Conservation (phyloP, 2,113 vertebrate genomes). For the Haplochromis burtoni region DNA sequence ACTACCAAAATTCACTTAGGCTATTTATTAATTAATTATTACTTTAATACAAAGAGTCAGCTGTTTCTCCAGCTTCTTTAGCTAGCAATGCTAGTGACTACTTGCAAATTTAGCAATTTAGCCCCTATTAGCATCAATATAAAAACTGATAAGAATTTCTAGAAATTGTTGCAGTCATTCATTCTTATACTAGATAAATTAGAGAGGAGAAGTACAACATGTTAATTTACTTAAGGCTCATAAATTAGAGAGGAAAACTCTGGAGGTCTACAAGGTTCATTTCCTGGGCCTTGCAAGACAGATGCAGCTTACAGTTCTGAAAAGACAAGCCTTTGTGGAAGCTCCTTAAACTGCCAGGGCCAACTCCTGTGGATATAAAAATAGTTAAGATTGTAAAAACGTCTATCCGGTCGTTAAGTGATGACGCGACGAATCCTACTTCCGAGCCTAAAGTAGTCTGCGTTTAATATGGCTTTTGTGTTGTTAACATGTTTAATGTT, state of each 20-base stretch:
- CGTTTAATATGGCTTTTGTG: neutral
- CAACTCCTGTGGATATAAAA: neutral
- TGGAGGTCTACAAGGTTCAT: neutral
- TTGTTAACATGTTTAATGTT: neutral
- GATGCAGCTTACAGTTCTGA: neutral
- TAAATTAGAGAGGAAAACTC: neutral
- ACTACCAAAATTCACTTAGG: neutral
- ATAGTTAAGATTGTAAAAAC: neutral
- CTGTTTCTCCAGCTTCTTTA: neutral
- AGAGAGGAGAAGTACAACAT: neutral
- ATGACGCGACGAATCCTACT: neutral
- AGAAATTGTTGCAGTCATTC: neutral
- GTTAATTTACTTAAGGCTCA: neutral
- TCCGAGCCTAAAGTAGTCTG: neutral
- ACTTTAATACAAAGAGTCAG: neutral
- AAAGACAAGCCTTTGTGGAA: neutral
- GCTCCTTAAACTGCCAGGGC: neutral
- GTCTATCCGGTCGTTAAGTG: neutral
- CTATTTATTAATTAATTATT: neutral
- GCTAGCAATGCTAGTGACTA: neutral
- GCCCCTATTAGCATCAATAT: neutral
- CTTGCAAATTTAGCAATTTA: neutral
- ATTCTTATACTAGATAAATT: neutral
- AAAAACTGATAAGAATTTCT: neutral
- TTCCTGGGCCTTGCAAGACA: neutral